Evolutionary conservation across 2,797 vertebrate species (phyloP), one percentile per base, ranked within the genome.

Genomic region (Pipistrellus pygmaeus): DNA sequence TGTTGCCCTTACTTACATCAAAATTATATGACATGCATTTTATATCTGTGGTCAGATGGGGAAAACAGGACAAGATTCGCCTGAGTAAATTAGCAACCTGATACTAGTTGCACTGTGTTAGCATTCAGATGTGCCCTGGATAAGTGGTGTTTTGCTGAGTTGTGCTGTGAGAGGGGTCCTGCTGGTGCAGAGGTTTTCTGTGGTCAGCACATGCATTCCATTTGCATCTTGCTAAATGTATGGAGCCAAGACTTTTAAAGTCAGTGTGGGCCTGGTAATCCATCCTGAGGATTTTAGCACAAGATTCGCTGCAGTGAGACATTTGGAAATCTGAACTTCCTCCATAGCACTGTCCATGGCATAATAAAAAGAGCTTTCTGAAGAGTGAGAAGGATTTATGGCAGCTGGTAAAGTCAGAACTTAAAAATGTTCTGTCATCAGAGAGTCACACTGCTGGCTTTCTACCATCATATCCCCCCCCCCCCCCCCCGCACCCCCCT

Each of bases 21-120:
- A 84, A 88, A 6, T 68, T 68, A 21, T 62, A 57, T 8, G 55
- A 8, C 12, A n/a, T 76, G 18, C 38, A 87, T 80, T 92, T 83
- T 88, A 30, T 73, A 66, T 53, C 55, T 89, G n/a, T 60, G 82
- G n/a, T 93, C 62, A 94, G 14, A 20, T 89, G 68, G 15, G 44
- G 32, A 83, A 93, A 90, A 21, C 27, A 62, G 62, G 48, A 32
- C 27, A 51, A 66, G 15, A 48, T 4, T 80, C 23, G 84, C 46
- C 11, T 46, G 72, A 90, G 23, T 71, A 41, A 86, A 76, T 78
- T 9, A 83, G 48, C 35, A 90, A 80, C 1, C 46, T 60, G 77
- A 55, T 57, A 23, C 53, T 55, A 55, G 20, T 55, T 3, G 23
- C 41, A 48, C 51, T 21, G 6, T 69, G 41, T 72, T 62, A 15